Conservation (phyloP, 2,113 vertebrate species). For the Gallinago jamesoni region DNA sequence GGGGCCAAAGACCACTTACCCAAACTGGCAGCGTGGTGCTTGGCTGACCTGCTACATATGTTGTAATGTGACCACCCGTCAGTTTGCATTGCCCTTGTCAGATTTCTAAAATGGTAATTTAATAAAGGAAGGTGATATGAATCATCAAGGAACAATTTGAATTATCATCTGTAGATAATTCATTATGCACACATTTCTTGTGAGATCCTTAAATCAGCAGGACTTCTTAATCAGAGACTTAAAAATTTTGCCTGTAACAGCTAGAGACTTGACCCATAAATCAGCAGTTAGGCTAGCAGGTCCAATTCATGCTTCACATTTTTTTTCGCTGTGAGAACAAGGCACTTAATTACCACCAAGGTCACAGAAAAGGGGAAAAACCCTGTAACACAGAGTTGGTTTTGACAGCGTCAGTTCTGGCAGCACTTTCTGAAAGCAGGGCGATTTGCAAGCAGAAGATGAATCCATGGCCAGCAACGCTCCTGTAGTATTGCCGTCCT, state of each 20-base stretch:
- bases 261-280: constrained; percentile 76
- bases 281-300: constrained; percentile 67
- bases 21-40: background rate
- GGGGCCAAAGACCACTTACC: background rate
- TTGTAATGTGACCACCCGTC: background rate
- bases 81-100: background rate
- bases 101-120: constrained; percentile 66
- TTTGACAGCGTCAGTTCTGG: constrained; percentile 44
- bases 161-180: constrained; percentile 74
- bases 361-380: constrained; percentile 62
- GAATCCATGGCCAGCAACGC: background rate
- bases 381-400: constrained; percentile 24
- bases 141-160: constrained; percentile 69
- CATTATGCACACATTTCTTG: constrained; percentile 77
- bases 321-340: constrained; percentile 58
- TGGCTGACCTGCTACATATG: background rate
- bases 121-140: constrained; percentile 68
- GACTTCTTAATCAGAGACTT: constrained; percentile 76
- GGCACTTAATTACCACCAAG: constrained; percentile 70
- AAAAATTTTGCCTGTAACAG: constrained; percentile 70
- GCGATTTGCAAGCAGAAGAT: background rate
- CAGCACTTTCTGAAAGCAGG: constrained; percentile 45
- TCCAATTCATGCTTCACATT: constrained; percentile 48
- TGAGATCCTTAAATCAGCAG: constrained; percentile 74
- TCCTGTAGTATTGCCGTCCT: background rate